A percentile compares a stretch with the other conserved stretches of the same genome.
Conservation (phyloP, 2,888 invertebrate genomes). For the Gastracanthus pulcherrimus region DNA sequence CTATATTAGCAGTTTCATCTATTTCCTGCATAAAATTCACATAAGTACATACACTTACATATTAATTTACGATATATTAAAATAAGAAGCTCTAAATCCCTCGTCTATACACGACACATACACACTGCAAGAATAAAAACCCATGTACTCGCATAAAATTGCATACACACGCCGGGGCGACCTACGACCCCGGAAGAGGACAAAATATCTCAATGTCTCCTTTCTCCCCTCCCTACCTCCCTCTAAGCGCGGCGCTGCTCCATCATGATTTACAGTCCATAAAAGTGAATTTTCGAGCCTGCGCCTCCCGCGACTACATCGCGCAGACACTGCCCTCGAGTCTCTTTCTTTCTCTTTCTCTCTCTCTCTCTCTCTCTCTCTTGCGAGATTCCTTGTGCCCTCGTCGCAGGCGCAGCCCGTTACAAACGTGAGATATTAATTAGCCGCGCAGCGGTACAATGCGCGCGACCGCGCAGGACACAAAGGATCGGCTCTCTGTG, state of each 20-base stretch:
- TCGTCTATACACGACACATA: background rate
- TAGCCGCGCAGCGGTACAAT: conserved; percentile 46
- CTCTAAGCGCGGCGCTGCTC: conserved; percentile 5
- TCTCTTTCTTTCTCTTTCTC: too few species aligned
- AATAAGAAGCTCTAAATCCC: background rate
- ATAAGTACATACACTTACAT: background rate
- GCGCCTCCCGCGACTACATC: background rate
- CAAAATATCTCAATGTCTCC: conserved; percentile 47
- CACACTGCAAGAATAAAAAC: background rate
- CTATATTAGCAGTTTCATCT: background rate
- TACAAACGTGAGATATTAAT: conserved; percentile 58
- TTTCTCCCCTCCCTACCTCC: conserved; percentile 9
- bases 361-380: too few species aligned
- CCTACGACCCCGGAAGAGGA: conserved; percentile 54
- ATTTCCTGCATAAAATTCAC: background rate
- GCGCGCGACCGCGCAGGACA: conserved; percentile 23
- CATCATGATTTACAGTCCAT: conserved; percentile 55
- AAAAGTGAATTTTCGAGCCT: conserved; percentile 54
- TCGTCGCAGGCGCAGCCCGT: conserved; percentile 22
- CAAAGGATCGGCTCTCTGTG: conserved; percentile 29
- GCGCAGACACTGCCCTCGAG: too few species aligned
- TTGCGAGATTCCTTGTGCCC: conserved; percentile 18
- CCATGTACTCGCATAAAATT: conserved; percentile 15
- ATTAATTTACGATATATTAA: conserved; percentile 23
- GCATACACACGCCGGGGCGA: background rate